Base-by-base conservation (phyloP, 2,113 vertebrate species). In the Cyprinodon brontotheroides region DNA sequence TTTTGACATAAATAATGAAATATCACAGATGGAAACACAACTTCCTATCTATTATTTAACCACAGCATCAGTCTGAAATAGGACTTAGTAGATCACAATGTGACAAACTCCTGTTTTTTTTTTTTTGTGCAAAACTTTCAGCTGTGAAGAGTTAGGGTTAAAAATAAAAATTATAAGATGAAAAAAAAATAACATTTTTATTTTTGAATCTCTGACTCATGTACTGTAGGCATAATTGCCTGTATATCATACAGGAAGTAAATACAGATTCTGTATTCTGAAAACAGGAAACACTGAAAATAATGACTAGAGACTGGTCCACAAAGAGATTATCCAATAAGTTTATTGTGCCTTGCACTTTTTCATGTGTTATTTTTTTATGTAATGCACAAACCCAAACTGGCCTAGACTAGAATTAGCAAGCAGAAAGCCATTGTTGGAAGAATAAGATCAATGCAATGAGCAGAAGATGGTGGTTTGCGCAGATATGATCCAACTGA, bases 1-100 rank as follows among this genome's bases (percentile, higher is more conserved):
- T 65, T 78, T 72, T 39, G 77, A 72, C 78, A 85, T 86, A 13
- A 86, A 87, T 83, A 80, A 79, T 86, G 84, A 87, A 89, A 89
- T 87, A 78, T 80, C 48, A 81, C n/a, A 70, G 43, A 67, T 41
- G n/a, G 65, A 63, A 80, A 41, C 76, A 65, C 36, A 62, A 67
- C 65, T 68, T 47, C 36, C 74, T 68, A 85, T 89, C 43, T 45
- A 85, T 91, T 85, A 90, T 89, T 89, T 14, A 91, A 65, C 57
- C 43, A 63, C 53, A 45, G 75, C 43, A 65, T 64, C 63, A 11
- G 39, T 59, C 57, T 74, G 20, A 22, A 40, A 20, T 3, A 43
- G n/a, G 7, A 45, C 40, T n/a, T 65, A 12, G 22, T 4, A 10
- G 41, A 65, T 43, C 41, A 17, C 4, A 63, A 9, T 9, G 50